Evolutionary conservation across 2,113 vertebrate species (phyloP).

Genomic region (Brachyistius frenatus): DNA sequence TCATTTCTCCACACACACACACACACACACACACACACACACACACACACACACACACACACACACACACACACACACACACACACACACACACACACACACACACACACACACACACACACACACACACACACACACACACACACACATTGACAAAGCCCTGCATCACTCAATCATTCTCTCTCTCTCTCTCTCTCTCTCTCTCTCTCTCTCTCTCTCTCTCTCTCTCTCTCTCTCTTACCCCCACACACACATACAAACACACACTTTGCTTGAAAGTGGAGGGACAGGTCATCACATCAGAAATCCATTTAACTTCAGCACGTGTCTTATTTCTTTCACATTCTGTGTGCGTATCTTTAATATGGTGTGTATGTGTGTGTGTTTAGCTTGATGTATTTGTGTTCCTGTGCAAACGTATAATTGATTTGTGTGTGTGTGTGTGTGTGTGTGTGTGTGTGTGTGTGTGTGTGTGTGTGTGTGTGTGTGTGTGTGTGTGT

Average conservation of each 20-base stretch:
- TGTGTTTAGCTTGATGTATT: background rate
- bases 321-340: constrained; percentile 51
- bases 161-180: background rate
- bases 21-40: too few species aligned
- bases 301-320: constrained; percentile 57
- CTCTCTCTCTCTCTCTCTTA: too few species aligned
- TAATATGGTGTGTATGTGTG: background rate
- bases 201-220: background rate
- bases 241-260: background rate
- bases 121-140: background rate
- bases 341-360: background rate
- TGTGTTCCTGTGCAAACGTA: constrained; percentile 2
- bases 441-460: constrained; percentile 15
- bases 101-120: background rate
- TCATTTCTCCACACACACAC: too few species aligned
- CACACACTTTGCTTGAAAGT: constrained; percentile 7
- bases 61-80: too few species aligned
- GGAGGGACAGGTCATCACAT: constrained; percentile 24
- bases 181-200: background rate
- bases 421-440: constrained; percentile 34
- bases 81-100: background rate
- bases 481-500: background rate
- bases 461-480: background rate
- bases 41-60: too few species aligned
- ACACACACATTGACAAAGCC: constrained; percentile 2